Conservation (phyloP, 2,113 vertebrate species). For the Brachypteracias leptosomus region DNA sequence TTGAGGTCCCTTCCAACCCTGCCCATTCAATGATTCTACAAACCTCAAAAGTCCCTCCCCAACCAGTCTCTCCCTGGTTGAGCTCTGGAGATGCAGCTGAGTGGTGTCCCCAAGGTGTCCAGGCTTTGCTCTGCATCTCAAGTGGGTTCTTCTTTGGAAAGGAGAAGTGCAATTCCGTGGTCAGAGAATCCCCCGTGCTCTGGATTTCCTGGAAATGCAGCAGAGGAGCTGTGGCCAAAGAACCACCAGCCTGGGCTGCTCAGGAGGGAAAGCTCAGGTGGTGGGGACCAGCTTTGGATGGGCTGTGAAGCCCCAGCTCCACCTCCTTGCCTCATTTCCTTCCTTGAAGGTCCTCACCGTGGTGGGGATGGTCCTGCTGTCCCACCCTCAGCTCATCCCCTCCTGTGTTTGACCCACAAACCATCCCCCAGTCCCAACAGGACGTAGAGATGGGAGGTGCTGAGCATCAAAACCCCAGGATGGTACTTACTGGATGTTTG, state of each 20-base stretch:
- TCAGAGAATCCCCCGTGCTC: neutral
- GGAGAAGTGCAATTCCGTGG: slow-evolving; percentile 12
- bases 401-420: neutral
- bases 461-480: fast-evolving
- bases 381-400: neutral
- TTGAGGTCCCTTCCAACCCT: too few species aligned
- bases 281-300: fast-evolving
- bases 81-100: neutral
- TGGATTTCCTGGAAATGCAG: slow-evolving; percentile 39
- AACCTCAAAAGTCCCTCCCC: too few species aligned
- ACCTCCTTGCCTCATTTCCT: neutral
- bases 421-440: neutral
- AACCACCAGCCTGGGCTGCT: fast-evolving
- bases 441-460: neutral
- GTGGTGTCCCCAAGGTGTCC: neutral
- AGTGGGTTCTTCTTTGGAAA: slow-evolving; percentile 27
- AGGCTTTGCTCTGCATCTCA: neutral
- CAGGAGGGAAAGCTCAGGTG: neutral
- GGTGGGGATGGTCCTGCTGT: neutral
- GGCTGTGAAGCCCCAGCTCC: neutral
- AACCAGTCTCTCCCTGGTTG: too few species aligned
- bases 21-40: too few species aligned
- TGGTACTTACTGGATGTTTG: neutral
- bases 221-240: neutral
- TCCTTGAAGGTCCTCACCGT: too few species aligned